Evolutionary conservation across 2,888 invertebrate species (phyloP).

Genomic region (Hypolimnas misippus): DNA sequence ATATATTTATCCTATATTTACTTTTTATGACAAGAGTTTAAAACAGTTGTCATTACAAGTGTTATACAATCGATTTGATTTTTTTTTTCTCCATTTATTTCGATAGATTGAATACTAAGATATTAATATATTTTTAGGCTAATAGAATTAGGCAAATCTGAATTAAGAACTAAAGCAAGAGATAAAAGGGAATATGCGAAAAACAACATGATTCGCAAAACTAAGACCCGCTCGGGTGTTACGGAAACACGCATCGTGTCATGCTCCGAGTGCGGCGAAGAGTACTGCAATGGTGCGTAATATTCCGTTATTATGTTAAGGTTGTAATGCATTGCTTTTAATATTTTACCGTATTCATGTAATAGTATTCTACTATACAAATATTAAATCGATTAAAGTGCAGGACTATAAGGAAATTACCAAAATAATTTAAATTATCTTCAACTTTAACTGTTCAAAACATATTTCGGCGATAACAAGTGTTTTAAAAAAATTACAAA

Average conservation of each 20-base stretch:
- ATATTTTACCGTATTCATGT: not conserved
- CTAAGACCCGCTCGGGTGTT: constrained; percentile 93
- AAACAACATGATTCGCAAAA: constrained; percentile 88
- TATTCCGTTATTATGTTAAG: constrained; percentile 24
- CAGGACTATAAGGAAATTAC: too few relatives aligned
- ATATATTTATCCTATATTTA: too few relatives aligned
- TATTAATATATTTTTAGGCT: constrained; percentile 72
- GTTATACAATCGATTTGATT: too few relatives aligned
- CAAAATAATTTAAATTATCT: too few relatives aligned
- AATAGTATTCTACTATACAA: not conserved
- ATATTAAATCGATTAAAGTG: too few relatives aligned
- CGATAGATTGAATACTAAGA: not conserved
- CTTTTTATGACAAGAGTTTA: too few relatives aligned
- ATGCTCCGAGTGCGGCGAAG: constrained; percentile 93
- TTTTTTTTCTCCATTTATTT: too few relatives aligned
- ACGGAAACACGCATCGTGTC: constrained; percentile 90
- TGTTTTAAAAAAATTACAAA: too few relatives aligned
- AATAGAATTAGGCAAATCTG: constrained; percentile 92
- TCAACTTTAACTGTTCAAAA: too few relatives aligned
- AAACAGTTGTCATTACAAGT: too few relatives aligned
- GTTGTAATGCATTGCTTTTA: not conserved
- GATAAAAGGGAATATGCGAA: constrained; percentile 87
- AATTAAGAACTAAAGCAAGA: constrained; percentile 87
- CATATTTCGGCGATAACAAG: too few relatives aligned
- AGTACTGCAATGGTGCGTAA: constrained; percentile 89